Evolutionary conservation across 1,140 invertebrate genomes (phyloP).

Genomic region (Mercenaria mercenaria): DNA sequence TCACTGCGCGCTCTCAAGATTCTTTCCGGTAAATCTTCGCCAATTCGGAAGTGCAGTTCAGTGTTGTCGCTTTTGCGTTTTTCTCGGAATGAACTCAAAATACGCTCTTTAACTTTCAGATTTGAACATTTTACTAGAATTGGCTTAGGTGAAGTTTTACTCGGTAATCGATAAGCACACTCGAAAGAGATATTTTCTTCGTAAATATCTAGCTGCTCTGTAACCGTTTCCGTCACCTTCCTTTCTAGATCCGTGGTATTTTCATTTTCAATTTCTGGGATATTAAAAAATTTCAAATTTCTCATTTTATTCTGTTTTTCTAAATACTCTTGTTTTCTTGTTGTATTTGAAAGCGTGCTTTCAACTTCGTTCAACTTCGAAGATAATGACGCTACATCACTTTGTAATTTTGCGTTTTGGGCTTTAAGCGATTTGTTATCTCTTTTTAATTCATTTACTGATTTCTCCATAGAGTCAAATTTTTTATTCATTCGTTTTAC

Average conservation of each 20-base stretch:
- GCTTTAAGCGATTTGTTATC: not conserved
- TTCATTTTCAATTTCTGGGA: no score
- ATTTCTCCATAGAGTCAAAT: no score
- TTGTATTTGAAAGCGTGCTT: no score
- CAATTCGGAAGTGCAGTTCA: not conserved
- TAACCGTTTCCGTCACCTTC: not conserved
- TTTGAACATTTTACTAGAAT: conserved; percentile 1
- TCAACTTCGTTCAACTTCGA: not conserved
- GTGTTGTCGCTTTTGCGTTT: not conserved
- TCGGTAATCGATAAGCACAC: not conserved
- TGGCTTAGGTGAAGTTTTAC: conserved; percentile 13
- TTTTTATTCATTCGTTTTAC: not conserved
- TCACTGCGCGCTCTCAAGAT: not conserved
- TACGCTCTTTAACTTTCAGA: not conserved
- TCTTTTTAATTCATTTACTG: not conserved
- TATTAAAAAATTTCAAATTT: not conserved
- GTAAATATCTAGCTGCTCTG: not conserved
- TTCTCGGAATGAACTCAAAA: not conserved
- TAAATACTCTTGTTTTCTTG: not conserved
- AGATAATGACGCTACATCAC: not conserved
- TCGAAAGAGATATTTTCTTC: conserved; percentile 8
- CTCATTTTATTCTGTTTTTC: not conserved
- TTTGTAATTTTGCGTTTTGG: not conserved
- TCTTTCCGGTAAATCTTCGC: conserved; percentile 16
- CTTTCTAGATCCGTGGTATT: not conserved